Percentiles rank a stretch among this genome's conserved stretches.
Evolutionary conservation across 2,888 invertebrate genomes (phyloP).

Genomic region (Mesopsocus fuscifrons): DNA sequence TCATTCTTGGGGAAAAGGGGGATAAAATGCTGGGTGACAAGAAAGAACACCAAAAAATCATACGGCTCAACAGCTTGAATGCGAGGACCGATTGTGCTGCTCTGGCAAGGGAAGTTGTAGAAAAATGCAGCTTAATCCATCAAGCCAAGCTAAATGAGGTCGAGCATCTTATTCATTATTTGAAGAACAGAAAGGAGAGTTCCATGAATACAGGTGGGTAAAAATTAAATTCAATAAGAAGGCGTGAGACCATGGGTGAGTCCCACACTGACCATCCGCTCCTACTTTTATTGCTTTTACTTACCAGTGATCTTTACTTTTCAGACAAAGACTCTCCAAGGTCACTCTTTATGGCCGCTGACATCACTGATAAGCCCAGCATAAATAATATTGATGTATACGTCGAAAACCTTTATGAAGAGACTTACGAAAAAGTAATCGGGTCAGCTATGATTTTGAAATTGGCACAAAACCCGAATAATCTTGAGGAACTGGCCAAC

Average conservation of each 20-base stretch:
- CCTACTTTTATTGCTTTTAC: slow-evolving; percentile 3
- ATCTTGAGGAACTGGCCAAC: slow-evolving; percentile 77
- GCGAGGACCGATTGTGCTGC: slow-evolving; percentile 57
- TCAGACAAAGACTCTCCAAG: background rate
- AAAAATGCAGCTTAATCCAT: slow-evolving; percentile 71
- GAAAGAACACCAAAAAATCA: slow-evolving; percentile 66
- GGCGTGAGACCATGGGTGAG: too few species aligned
- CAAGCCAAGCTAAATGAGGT: slow-evolving; percentile 63
- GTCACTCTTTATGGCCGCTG: slow-evolving; percentile 8
- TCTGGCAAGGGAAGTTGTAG: slow-evolving; percentile 66
- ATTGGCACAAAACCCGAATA: slow-evolving; percentile 82
- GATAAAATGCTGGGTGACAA: slow-evolving; percentile 66
- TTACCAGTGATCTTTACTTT: too few species aligned
- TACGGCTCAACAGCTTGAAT: slow-evolving; percentile 61
- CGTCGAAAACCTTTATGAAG: slow-evolving; percentile 91
- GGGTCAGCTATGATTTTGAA: slow-evolving; percentile 83
- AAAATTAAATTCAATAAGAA: too few species aligned
- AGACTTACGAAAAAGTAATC: slow-evolving; percentile 75
- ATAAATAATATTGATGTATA: slow-evolving; percentile 82
- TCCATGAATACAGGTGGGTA: slow-evolving; percentile 19
- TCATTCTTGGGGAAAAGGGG: slow-evolving; percentile 60
- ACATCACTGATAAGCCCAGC: slow-evolving; percentile 27
- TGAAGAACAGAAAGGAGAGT: slow-evolving; percentile 54
- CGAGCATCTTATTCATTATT: slow-evolving; percentile 69
- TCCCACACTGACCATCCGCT: too few species aligned